Evolutionary conservation across 2,113 vertebrate genomes (phyloP).

Genomic region (Oenanthe melanoleuca): DNA sequence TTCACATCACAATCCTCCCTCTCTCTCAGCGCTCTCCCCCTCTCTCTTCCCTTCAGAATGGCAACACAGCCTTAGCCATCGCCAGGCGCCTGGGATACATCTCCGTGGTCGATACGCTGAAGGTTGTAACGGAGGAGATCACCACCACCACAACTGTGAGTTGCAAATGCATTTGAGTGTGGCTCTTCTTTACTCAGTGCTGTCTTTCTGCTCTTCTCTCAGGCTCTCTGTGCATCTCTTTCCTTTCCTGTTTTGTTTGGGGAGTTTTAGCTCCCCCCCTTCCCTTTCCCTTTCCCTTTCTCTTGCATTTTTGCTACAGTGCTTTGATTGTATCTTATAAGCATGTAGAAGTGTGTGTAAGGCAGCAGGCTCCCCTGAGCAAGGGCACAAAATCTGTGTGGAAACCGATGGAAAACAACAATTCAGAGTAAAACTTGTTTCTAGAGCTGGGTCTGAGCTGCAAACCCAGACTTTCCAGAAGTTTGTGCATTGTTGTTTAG

Average conservation of each 20-base stretch:
- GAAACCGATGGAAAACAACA: neutral
- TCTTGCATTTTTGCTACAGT: neutral
- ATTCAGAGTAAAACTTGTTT: neutral
- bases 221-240: neutral
- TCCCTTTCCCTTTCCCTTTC: neutral
- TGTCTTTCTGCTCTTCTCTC: neutral
- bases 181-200: neutral
- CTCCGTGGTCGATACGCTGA: slow-evolving; percentile 97
- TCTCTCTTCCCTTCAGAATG: slow-evolving; percentile 82
- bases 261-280: neutral
- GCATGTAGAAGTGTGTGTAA: neutral
- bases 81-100: slow-evolving; percentile 96
- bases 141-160: slow-evolving; percentile 94
- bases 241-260: neutral
- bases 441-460: neutral
- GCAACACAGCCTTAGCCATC: slow-evolving; percentile 96
- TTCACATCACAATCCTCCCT: slow-evolving; percentile 61
- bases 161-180: neutral
- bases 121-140: slow-evolving; percentile 95
- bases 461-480: neutral
- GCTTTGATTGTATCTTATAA: neutral
- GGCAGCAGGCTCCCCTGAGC: neutral
- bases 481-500: neutral
- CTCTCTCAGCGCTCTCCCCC: slow-evolving; percentile 41
- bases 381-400: neutral